Conservation (phyloP, 1,140 invertebrate genomes). For the Atta texana region DNA sequence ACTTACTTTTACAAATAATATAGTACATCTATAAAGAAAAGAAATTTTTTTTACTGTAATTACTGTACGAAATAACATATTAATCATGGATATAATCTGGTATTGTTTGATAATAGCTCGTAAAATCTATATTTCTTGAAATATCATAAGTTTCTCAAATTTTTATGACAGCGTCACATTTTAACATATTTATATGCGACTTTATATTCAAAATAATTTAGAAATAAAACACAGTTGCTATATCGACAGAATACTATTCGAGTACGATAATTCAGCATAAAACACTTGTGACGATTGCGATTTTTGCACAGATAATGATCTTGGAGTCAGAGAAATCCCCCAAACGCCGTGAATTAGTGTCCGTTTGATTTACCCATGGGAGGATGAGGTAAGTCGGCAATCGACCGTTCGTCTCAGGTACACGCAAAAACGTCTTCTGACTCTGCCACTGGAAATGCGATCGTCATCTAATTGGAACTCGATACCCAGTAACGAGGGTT, state of each 20-base stretch:
- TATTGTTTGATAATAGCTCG: background rate
- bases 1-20: background rate
- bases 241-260: background rate
- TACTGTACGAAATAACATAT: background rate
- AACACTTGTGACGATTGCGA: constrained; percentile 61
- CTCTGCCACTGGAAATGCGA: constrained; percentile 80
- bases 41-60: background rate
- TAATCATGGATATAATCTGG: background rate
- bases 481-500: constrained; percentile 83
- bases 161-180: background rate
- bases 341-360: constrained; percentile 81
- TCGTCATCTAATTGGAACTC: constrained; percentile 85
- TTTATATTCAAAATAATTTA: constrained; percentile 2
- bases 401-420: constrained; percentile 74
- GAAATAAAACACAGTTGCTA: background rate
- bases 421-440: constrained; percentile 76
- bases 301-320: constrained; percentile 63
- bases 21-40: background rate
- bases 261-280: constrained; percentile 40
- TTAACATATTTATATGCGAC: background rate
- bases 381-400: constrained; percentile 73
- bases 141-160: constrained; percentile 3
- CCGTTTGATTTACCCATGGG: constrained; percentile 80
- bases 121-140: background rate
- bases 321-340: constrained; percentile 79